A percentile compares a stretch with the other conserved stretches of the same genome.
Conservation (phyloP, 2,113 vertebrate species). For the Silurus glanis region DNA sequence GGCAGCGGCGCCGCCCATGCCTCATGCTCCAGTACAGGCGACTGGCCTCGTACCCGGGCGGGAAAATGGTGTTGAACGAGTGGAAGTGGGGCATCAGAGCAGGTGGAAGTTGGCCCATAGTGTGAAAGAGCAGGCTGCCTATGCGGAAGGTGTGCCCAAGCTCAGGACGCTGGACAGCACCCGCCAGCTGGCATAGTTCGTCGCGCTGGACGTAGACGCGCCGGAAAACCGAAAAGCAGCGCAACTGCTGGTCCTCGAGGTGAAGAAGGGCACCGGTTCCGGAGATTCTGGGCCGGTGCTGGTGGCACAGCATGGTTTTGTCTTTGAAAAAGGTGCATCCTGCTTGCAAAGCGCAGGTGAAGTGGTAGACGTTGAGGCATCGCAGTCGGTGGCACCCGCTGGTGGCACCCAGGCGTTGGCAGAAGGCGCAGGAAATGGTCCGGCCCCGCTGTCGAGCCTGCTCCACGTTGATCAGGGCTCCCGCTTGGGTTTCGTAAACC, state of each 20-base stretch:
- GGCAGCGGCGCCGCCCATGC: constrained; percentile 89
- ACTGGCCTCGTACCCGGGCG: constrained; percentile 91
- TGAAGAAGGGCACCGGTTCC: constrained; percentile 50
- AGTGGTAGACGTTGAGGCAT: constrained; percentile 97
- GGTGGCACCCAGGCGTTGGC: constrained; percentile 92
- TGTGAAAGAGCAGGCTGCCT: constrained; percentile 90
- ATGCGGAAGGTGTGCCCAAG: constrained; percentile 93
- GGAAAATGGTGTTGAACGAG: constrained; percentile 85
- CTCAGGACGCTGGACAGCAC: constrained; percentile 87
- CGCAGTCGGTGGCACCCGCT: constrained; percentile 93
- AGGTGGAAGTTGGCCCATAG: constrained; percentile 88
- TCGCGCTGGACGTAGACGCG: constrained; percentile 93
- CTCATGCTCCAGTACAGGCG: constrained; percentile 96
- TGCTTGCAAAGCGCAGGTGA: constrained; percentile 93
- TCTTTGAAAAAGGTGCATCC: constrained; percentile 99
- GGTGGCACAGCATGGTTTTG: constrained; percentile 97
- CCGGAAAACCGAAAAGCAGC: constrained; percentile 92
- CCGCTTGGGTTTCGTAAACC: constrained; percentile 98
- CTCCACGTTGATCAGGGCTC: constrained; percentile 96
- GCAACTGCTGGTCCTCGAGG: constrained; percentile 91
- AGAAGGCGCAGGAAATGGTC: constrained; percentile 89
- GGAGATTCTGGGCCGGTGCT: constrained; percentile 88
- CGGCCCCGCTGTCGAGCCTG: constrained; percentile 86
- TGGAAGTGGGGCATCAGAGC: constrained; percentile 91
- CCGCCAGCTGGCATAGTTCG: constrained; percentile 89